Evolutionary conservation across 2,888 invertebrate genomes (phyloP).

Genomic region (Parapristionchus giblindavisi): DNA sequence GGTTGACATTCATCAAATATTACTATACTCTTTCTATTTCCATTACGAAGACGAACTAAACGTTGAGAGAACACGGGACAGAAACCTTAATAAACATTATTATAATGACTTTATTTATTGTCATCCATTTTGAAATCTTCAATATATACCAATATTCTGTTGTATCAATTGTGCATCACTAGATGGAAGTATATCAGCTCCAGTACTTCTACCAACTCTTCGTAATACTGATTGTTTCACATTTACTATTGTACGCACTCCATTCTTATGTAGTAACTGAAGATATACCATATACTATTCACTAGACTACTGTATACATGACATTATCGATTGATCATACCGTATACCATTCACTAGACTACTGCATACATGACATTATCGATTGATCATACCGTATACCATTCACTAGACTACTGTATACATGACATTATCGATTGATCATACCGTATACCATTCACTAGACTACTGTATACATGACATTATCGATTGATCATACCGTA

Average conservation of each 20-base stretch:
- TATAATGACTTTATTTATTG: background rate
- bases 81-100: constrained; percentile 70
- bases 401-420: too few relatives aligned
- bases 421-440: background rate
- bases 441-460: too few relatives aligned
- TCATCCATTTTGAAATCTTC: background rate
- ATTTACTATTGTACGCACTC: constrained; percentile 50
- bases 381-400: constrained; percentile 73
- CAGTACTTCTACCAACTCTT: constrained; percentile 81
- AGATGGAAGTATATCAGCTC: constrained; percentile 81
- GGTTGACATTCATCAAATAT: constrained; percentile 79
- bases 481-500: background rate
- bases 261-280: constrained; percentile 39
- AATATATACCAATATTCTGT: constrained; percentile 44
- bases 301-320: background rate
- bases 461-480: background rate
- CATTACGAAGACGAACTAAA: constrained; percentile 60
- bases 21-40: constrained; percentile 82
- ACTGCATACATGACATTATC: background rate
- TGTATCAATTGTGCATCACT: constrained; percentile 67
- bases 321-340: background rate
- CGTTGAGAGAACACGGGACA: constrained; percentile 62
- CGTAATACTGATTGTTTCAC: constrained; percentile 77
- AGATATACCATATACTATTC: background rate
- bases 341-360: too few relatives aligned